Evolutionary conservation across 2,797 vertebrate species (phyloP).

Genomic region (Pseudopleuronectes americanus): DNA sequence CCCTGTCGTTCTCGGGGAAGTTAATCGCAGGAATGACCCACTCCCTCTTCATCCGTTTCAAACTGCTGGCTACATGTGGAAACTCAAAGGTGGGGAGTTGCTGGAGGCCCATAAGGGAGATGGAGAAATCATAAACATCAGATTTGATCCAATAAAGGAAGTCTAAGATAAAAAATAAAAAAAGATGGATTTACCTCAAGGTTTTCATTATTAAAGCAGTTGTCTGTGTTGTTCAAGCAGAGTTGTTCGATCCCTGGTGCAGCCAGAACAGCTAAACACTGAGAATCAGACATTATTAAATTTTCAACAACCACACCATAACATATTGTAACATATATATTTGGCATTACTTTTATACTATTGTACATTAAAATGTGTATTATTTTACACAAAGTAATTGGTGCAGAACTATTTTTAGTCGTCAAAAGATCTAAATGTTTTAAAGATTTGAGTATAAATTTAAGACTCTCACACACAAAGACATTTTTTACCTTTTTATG

Average conservation of each 20-base stretch:
- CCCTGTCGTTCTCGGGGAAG: constrained; percentile 68
- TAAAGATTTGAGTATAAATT: too few relatives aligned
- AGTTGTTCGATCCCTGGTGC: not conserved
- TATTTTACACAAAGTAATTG: not conserved
- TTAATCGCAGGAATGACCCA: constrained; percentile 70
- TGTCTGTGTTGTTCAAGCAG: constrained; percentile 15
- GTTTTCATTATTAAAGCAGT: constrained; percentile 6
- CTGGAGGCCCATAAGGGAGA: not conserved
- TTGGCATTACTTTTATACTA: not conserved
- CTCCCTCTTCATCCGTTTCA: constrained; percentile 65
- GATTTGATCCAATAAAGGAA: not conserved
- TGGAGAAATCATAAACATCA: not conserved
- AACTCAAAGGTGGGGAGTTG: constrained; percentile 25
- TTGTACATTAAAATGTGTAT: too few relatives aligned
- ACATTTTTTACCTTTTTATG: too few relatives aligned
- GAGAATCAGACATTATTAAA: constrained; percentile 8
- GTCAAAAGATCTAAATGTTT: not conserved
- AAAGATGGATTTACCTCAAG: constrained; percentile 16
- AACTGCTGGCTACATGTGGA: not conserved
- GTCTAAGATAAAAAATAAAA: not conserved
- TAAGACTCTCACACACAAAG: too few relatives aligned
- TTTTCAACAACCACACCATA: not conserved
- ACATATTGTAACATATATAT: not conserved
- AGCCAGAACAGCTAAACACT: constrained; percentile 36
- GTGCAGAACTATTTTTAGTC: too few relatives aligned